A percentile compares a stretch with the other conserved stretches of the same genome.
phyloP scores from a whole-genome alignment of 2,888 invertebrate species.

The Gastrophysa polygoni region DNA sequence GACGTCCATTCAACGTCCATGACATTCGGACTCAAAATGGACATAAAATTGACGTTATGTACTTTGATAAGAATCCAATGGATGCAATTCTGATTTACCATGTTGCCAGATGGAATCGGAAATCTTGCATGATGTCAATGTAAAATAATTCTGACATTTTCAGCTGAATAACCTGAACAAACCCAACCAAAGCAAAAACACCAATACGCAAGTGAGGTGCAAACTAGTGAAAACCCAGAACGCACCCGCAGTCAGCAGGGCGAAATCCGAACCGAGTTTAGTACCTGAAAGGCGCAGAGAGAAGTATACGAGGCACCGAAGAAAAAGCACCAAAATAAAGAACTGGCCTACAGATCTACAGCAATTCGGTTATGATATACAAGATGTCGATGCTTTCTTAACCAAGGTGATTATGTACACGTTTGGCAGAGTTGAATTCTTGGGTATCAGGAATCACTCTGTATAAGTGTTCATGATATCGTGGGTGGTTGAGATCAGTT shows the following conservation, averaged over 20 bases:
- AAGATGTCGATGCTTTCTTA: conserved; percentile 79
- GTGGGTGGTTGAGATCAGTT: neutral
- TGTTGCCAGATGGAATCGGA: too few relatives aligned
- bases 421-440: too few relatives aligned
- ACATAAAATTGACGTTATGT: too few relatives aligned
- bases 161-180: conserved; percentile 29
- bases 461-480: neutral
- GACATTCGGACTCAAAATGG: too few relatives aligned
- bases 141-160: too few relatives aligned
- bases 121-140: too few relatives aligned
- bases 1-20: too few relatives aligned
- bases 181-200: conserved; percentile 43
- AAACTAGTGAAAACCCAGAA: conserved; percentile 37
- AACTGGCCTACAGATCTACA: conserved; percentile 50
- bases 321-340: conserved; percentile 26
- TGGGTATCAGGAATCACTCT: neutral
- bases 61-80: too few relatives aligned
- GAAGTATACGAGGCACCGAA: conserved; percentile 57
- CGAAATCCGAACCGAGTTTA: conserved; percentile 63
- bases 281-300: conserved; percentile 61
- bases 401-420: conserved; percentile 68
- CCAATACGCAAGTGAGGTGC: conserved; percentile 29
- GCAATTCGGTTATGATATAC: conserved; percentile 78
- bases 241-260: conserved; percentile 51
- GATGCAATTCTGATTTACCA: too few relatives aligned